A percentile compares a stretch with the other conserved stretches of the same genome.
Evolutionary conservation across 2,888 invertebrate genomes (phyloP).

Genomic region (Tyria jacobaeae): DNA sequence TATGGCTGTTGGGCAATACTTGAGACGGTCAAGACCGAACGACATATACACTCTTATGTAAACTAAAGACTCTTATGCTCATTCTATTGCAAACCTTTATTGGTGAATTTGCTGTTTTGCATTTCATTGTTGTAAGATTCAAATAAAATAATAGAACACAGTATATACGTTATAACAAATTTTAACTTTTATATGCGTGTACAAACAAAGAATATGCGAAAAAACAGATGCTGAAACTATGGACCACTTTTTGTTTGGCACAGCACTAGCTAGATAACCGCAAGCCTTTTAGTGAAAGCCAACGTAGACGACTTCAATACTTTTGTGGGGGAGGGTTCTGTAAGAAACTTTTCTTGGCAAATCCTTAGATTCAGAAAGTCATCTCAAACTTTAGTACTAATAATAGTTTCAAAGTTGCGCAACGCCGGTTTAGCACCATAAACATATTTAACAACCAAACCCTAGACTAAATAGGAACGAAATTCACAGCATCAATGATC

Average conservation of each 20-base stretch:
- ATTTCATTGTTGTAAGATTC: neutral
- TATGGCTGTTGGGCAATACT: slow-evolving; percentile 67
- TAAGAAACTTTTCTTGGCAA: neutral
- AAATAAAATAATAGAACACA: neutral
- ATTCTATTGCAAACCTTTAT: neutral
- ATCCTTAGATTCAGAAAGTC: neutral
- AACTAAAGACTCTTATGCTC: neutral
- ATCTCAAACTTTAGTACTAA: slow-evolving; percentile 18
- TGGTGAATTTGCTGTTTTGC: neutral
- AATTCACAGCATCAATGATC: slow-evolving; percentile 42
- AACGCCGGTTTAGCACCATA: slow-evolving; percentile 26
- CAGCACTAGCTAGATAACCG: neutral
- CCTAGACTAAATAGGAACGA: slow-evolving; percentile 33
- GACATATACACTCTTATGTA: slow-evolving; percentile 2
- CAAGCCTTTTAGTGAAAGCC: neutral
- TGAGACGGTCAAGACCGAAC: slow-evolving; percentile 44
- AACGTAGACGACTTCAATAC: neutral
- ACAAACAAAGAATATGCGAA: neutral
- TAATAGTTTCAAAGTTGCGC: neutral
- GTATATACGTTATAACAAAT: neutral
- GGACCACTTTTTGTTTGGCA: neutral
- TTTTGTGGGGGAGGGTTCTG: too few species aligned
- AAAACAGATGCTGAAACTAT: neutral
- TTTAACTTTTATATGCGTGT: neutral
- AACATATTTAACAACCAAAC: slow-evolving; percentile 33